phyloP scores from a whole-genome alignment of 1,140 invertebrate genomes.

The Manduca sexta region DNA sequence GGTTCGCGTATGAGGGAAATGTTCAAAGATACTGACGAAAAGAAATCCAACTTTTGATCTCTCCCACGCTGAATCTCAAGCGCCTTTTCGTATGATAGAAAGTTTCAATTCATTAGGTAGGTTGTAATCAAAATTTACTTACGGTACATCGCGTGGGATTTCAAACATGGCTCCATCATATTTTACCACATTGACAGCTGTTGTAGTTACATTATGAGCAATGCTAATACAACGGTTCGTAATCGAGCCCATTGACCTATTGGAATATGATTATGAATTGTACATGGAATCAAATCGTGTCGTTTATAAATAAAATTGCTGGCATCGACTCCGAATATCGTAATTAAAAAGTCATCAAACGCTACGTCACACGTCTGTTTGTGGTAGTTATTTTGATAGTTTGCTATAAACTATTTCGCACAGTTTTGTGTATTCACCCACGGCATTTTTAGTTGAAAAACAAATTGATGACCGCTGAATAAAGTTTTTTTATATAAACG shows the following conservation, averaged over 20 bases:
- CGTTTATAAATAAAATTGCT: not conserved
- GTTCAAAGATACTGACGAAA: not conserved
- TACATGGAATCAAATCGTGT: too few species aligned
- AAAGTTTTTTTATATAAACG: slow-evolving; percentile 1
- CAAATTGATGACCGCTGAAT: slow-evolving; percentile 12
- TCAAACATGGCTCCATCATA: not conserved
- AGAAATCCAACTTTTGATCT: slow-evolving; percentile 3
- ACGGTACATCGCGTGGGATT: slow-evolving; percentile 15
- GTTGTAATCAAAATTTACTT: slow-evolving; percentile 16
- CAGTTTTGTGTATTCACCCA: slow-evolving; percentile 5
- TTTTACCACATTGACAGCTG: not conserved
- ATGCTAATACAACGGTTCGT: too few species aligned
- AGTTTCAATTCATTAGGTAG: slow-evolving; percentile 14
- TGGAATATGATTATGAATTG: too few species aligned
- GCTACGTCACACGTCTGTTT: slow-evolving; percentile 19
- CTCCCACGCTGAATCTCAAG: slow-evolving; percentile 1
- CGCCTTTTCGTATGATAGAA: slow-evolving; percentile 3
- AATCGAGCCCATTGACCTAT: too few species aligned
- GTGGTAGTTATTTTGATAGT: slow-evolving; percentile 25
- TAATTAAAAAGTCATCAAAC: slow-evolving; percentile 39
- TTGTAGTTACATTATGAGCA: too few species aligned
- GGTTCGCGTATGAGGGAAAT: not conserved
- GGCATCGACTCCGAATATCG: slow-evolving; percentile 20
- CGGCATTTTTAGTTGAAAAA: slow-evolving; percentile 7
- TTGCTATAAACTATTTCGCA: slow-evolving; percentile 23